Evolutionary conservation across 2,797 vertebrate genomes (phyloP), one percentile per base, ranked within the genome.

Genomic region (Squalus acanthias): DNA sequence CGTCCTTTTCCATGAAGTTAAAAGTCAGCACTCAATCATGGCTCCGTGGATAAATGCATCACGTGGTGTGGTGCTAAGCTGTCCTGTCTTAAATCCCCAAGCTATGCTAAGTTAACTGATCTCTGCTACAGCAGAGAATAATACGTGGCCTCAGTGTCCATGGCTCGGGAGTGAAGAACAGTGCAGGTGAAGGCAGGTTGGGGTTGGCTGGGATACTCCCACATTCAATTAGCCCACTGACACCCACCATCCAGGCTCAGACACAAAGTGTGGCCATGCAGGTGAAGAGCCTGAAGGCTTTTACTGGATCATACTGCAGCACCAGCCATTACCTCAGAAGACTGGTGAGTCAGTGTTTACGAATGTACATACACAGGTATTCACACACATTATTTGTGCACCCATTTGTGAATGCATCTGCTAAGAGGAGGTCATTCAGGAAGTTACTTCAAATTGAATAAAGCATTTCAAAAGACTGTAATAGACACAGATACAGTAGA

Each of bases 201-300:
- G 39, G 39, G 82, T 85, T 46, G 17, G 39, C 39, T 46, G 13
- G 67, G 2, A 46, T 85, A 46, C 79, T 82, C 39, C 76, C 79
- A 85, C 15, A 85, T 85, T 85, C 79, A 85, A 85, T 85, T 85
- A 85, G 82, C 46, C 82, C 82, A 85, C n/a, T 46, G 33, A 82
- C n/a, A 39, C 39, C 39, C 76, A 85, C 15, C 0, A n/a, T 46
- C 79, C 79, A 46, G 39, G 79, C 39, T 22, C 3, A n/a, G 12
- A 76, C 74, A 76, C 29, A 9, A n/a, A 76, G 69, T 22, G 20
- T 70, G 69, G 4, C 29, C 17, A 46, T 5, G 17, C 20, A 22
- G 82, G n/a, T 50, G 3, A 85, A 85, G 79, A 46, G 79, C 39
- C 39, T 85, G 9, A 85, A 85, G 82, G 39, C n/a, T 20, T 3